Evolutionary conservation across 2,113 vertebrate genomes (phyloP), one percentile per base, ranked within the genome.

Genomic region (Lophochroa leadbeateri): DNA sequence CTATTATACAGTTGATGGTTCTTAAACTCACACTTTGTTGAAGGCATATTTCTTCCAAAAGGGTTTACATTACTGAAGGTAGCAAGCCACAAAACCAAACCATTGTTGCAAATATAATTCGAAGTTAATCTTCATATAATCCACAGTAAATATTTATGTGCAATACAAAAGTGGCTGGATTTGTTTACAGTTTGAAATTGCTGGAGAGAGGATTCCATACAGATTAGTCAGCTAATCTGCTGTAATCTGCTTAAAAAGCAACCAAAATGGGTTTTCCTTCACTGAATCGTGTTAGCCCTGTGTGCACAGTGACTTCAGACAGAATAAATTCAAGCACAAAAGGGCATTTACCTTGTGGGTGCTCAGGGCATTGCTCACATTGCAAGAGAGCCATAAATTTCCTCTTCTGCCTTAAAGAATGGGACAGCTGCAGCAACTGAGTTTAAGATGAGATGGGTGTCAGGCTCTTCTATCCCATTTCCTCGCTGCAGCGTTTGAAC

Each of bases 211-310:
- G 97, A 95, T 96, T 97, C 91, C 49, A 6, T 64, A 19, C 43
- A 95, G 96, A 97, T 97, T 97, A 96, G 94, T 81, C 27, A 15
- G 28, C 61, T 97, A 96, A 97, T 97, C 96, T 96, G 94, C 77
- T 75, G 86, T 96, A 96, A 96, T 97, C 97, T 97, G 39, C 94
- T 97, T 97, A 93, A 88, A 94, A 94, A 92, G 91, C 75, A 57
- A 85, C 67, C 5, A 1, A 76, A 88, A 86, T 77, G 81, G 94
- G 71, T 86, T 96, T 88, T 86, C 63, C 84, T 96, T 86, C 68
- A 43, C 82, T 27, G 72, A 72, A 91, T 93, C 80, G 37, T 7
- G 65, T 90, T 85, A 78, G 83, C 41, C 69, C 46, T 33, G 9
- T 29, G 63, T 52, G 12, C 8, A 13, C 61, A 76, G 78, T 19